Conservation (phyloP, 2,797 vertebrate species). For the Amniataba percoides region DNA sequence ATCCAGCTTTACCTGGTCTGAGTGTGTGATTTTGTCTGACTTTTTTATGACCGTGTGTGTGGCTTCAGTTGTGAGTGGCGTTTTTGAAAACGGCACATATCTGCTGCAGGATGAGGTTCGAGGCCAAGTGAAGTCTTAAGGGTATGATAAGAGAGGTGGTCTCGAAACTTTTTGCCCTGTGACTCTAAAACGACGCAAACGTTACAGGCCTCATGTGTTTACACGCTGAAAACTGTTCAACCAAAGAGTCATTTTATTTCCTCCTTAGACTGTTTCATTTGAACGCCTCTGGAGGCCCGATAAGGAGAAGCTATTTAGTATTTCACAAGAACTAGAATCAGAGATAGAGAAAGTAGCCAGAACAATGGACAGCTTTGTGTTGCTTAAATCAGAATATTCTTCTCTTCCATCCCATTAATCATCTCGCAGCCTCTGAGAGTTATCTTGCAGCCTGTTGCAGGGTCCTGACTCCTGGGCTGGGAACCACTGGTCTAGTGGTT, state of each 20-base stretch:
- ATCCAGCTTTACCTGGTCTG: conserved; percentile 12
- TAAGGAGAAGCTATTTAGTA: background rate
- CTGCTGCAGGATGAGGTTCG: background rate
- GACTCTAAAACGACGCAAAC: background rate
- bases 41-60: background rate
- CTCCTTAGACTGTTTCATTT: conserved; percentile 1
- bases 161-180: background rate
- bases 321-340: conserved; percentile 26
- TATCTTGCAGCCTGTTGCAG: background rate
- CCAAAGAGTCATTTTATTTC: background rate
- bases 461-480: conserved; percentile 4
- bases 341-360: background rate
- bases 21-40: conserved; percentile 13
- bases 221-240: background rate
- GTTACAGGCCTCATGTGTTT: background rate
- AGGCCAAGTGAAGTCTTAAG: background rate
- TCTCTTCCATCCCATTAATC: conserved; percentile 19
- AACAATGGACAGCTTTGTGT: background rate
- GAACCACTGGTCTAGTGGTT: conserved; percentile 22
- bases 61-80: background rate
- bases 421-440: conserved; percentile 1
- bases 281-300: background rate
- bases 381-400: conserved; percentile 5
- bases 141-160: background rate
- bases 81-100: background rate